Percentiles rank a stretch among this genome's conserved stretches.
phyloP scores from a whole-genome alignment of 1,140 invertebrate genomes.

The Neodiprion lecontei region DNA sequence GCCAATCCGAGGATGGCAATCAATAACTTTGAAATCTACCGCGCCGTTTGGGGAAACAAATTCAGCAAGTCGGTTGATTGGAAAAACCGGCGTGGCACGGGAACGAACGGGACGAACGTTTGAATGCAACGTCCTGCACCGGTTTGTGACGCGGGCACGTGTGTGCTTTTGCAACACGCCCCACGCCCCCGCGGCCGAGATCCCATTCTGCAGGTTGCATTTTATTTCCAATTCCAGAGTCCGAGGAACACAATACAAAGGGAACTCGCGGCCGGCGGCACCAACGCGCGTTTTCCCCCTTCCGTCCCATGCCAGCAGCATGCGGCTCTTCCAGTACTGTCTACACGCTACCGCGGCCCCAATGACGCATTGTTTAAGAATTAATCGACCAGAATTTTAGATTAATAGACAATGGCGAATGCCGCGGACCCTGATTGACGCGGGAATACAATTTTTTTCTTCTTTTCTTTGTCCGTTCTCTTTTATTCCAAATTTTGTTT shows the following conservation, averaged over 20 bases:
- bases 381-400: slow-evolving; percentile 35
- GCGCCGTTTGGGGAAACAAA: slow-evolving; percentile 59
- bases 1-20: slow-evolving; percentile 46
- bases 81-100: slow-evolving; percentile 46
- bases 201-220: slow-evolving; percentile 23
- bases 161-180: slow-evolving; percentile 12
- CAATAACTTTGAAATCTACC: slow-evolving; percentile 59
- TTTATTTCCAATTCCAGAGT: slow-evolving; percentile 49
- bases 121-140: slow-evolving; percentile 33
- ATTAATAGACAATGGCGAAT: slow-evolving; percentile 3
- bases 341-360: slow-evolving; percentile 27
- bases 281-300: not conserved
- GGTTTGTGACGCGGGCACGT: slow-evolving; percentile 16
- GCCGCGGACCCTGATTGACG: not conserved
- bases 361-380: slow-evolving; percentile 47
- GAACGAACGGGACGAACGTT: slow-evolving; percentile 28
- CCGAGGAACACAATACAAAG: slow-evolving; percentile 10
- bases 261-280: not conserved
- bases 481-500: not conserved
- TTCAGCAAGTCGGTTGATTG: slow-evolving; percentile 63
- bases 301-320: not conserved
- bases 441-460: not conserved
- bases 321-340: too few species aligned
- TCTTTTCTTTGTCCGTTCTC: not conserved
- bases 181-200: slow-evolving; percentile 12